phyloP scores from a whole-genome alignment of 1,140 invertebrate genomes.

The Tetranychus cinnabarinus region DNA sequence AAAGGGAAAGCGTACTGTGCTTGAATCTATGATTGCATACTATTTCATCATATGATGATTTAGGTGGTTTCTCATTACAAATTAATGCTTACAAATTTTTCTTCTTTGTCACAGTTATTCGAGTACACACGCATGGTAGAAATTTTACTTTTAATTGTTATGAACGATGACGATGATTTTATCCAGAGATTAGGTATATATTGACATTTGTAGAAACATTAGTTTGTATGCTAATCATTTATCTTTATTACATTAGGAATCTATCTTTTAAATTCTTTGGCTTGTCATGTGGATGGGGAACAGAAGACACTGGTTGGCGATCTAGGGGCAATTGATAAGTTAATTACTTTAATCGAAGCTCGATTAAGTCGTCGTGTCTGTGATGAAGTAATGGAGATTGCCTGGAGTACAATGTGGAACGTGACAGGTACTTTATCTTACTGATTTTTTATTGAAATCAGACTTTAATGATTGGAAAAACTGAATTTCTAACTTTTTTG shows the following conservation, averaged over 20 bases:
- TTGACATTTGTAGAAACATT: background rate
- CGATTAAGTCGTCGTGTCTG: conserved; percentile 44
- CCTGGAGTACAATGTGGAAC: conserved; percentile 91
- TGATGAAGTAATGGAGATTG: conserved; percentile 86
- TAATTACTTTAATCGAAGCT: conserved; percentile 56
- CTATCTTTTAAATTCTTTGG: conserved; percentile 76
- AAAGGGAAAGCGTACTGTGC: too few species aligned
- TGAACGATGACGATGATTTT: conserved; percentile 56
- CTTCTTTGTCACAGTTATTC: conserved; percentile 40
- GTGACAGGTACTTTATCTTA: conserved; percentile 38
- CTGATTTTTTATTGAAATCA: background rate
- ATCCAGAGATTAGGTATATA: conserved; percentile 47
- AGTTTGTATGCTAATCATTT: background rate
- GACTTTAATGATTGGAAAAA: background rate
- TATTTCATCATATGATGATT: too few species aligned
- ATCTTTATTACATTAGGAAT: conserved; percentile 31
- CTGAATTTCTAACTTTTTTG: background rate
- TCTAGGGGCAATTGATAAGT: conserved; percentile 66
- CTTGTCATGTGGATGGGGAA: conserved; percentile 77
- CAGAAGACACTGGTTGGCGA: conserved; percentile 75
- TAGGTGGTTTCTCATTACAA: too few species aligned
- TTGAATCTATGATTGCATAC: too few species aligned
- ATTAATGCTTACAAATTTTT: background rate
- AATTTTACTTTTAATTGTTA: conserved; percentile 49
- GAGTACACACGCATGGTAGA: conserved; percentile 67